A percentile compares a stretch with the other conserved stretches of the same genome.
These are phyloP conservation scores for Pyxicephalus adspersus DNA, from an alignment of 2,113 vertebrate genomes.

Conservation along the genomic window DNA sequence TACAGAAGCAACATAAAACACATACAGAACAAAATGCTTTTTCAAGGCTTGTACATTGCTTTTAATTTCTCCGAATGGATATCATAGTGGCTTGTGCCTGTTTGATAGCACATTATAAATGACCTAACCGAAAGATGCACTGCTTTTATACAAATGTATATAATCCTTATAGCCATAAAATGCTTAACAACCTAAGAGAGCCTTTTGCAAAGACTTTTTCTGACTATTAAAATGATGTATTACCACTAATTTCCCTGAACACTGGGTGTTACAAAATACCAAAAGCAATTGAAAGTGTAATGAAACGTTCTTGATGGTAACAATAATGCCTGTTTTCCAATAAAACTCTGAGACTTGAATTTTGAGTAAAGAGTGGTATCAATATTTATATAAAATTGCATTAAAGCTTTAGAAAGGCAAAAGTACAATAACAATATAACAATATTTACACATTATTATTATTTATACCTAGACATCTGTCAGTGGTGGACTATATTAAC, in stretches of 20 bases:
- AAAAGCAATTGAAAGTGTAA: conserved; percentile 51
- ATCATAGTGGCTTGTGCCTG: not conserved
- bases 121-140: conserved; percentile 6
- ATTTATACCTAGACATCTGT: not conserved
- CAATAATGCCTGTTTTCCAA: conserved; percentile 41
- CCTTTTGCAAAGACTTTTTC: conserved; percentile 26
- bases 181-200: conserved; percentile 40
- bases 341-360: conserved; percentile 29
- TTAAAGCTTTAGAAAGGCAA: not conserved
- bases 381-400: conserved; percentile 23
- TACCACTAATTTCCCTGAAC: conserved; percentile 37
- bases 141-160: conserved; percentile 34
- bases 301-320: conserved; percentile 49
- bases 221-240: conserved; percentile 48
- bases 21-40: not conserved
- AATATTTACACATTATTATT: conserved; percentile 4
- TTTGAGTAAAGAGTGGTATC: conserved; percentile 19
- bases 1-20: not conserved
- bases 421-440: not conserved
- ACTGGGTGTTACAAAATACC: conserved; percentile 50
- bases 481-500: not conserved
- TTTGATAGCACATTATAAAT: conserved; percentile 30
- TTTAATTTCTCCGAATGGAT: not conserved
- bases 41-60: not conserved
- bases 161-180: conserved; percentile 39